phyloP scores from a whole-genome alignment of 2,113 vertebrate genomes.

The Marmota flaviventris region DNA sequence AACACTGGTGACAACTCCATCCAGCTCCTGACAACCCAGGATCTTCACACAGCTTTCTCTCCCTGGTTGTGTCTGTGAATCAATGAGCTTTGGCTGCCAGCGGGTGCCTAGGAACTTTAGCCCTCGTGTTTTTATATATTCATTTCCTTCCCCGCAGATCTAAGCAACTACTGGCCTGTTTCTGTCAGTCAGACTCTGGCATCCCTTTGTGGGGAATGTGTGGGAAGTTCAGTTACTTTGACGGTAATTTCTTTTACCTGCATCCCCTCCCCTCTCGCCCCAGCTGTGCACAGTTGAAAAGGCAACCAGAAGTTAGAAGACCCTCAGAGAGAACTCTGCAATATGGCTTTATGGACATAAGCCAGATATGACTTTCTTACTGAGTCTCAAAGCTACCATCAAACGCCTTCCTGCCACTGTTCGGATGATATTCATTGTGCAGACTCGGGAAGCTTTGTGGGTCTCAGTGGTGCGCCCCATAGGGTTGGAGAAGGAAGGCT shows the following conservation, averaged over 20 bases:
- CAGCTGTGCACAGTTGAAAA: background rate
- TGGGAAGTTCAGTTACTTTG: background rate
- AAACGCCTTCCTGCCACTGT: background rate
- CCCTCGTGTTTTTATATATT: background rate
- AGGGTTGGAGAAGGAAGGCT: background rate
- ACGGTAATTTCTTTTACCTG: background rate
- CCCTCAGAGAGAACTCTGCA: constrained; percentile 6
- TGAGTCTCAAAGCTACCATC: background rate
- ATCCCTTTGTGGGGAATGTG: background rate
- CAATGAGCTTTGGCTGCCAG: background rate
- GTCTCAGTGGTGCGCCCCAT: background rate
- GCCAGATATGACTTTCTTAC: background rate
- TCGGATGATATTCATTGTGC: background rate
- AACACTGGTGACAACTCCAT: background rate
- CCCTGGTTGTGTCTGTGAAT: background rate
- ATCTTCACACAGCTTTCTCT: background rate
- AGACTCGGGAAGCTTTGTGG: background rate
- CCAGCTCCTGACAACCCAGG: background rate
- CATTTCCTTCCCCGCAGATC: constrained; percentile 6
- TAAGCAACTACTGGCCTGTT: constrained; percentile 9
- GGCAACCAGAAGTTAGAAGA: background rate
- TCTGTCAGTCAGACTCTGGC: background rate
- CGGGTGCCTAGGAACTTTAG: background rate
- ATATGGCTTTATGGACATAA: background rate
- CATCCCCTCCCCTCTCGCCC: background rate